Evolutionary conservation across 2,888 invertebrate species (phyloP), one percentile per base, ranked within the genome.

Genomic region (Coleophora flavipennella): DNA sequence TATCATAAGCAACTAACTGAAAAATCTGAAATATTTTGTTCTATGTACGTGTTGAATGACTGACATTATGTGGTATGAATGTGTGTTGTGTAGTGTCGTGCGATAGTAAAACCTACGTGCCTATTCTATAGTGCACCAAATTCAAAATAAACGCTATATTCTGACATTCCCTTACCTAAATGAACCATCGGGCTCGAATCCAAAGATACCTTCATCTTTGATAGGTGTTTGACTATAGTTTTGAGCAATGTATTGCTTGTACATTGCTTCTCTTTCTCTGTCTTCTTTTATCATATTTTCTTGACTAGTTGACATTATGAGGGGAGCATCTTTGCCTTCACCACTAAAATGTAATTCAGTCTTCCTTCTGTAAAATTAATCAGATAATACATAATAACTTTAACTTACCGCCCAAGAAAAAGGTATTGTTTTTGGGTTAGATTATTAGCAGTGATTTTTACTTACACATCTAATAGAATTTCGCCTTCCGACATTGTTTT

Each of bases 401-500:
- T 4, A 20, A 20, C 20, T n/a, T n/a, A n/a, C n/a, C n/a, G n/a
- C n/a, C n/a, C n/a, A n/a, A n/a, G n/a, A 20, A 20, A 20, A 20
- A 20, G 20, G 20, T 4, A 9, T 9, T 27, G 28, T 27, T 9
- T 27, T 2, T 27, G 2, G 6, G 9, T 8, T 27, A 27, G 34
- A 14, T 13, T 2, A 28, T 13, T 13, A 13, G 10, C 13, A 25
- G 26, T 56, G 9, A 20, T 11, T 26, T 20, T 11, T 40, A 78
- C 83, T 70, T 67, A 85, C 85, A 72, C 78, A 41, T 90, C 89
- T 46, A 89, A 59, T 33, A 93, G 71, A 55, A 93, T 93, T 76
- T 93, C 92, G 1, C 93, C 92, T 68, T 94, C 93, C 1, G 93
- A 94, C 45, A 92, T 81, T 1, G 93, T 93, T 79, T 93, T 94